These are phyloP conservation scores for Myotis pilosus DNA, from an alignment of 2,797 vertebrate genomes.

Conservation along the genomic window DNA sequence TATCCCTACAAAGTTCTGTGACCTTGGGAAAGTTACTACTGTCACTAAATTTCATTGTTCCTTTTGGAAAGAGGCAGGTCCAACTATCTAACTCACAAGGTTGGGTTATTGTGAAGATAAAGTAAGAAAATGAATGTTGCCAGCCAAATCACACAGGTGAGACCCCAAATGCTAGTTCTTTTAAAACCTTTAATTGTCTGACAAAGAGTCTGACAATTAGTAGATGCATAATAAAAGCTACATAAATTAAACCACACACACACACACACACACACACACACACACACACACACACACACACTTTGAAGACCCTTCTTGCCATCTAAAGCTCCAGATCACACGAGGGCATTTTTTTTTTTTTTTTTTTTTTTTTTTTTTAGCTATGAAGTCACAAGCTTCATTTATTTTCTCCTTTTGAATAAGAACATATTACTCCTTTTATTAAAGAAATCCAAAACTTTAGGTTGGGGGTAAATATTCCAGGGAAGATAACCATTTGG, in stretches of 20 bases:
- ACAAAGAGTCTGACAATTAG: not conserved
- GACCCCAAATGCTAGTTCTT: not conserved
- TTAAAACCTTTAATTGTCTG: not conserved
- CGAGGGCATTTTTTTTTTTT: not conserved
- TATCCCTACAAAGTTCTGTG: not conserved
- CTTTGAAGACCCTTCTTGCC: not conserved
- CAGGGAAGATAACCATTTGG: not conserved
- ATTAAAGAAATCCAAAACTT: constrained; percentile 54
- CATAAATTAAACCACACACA: constrained; percentile 2
- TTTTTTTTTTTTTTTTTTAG: not conserved
- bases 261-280: not conserved
- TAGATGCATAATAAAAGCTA: not conserved
- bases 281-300: too few species aligned
- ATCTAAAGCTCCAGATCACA: not conserved
- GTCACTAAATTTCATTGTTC: not conserved
- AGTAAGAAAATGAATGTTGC: not conserved
- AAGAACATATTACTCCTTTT: not conserved
- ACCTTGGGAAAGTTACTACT: not conserved
- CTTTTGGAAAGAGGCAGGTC: not conserved
- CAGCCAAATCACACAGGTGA: not conserved
- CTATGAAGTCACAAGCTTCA: not conserved
- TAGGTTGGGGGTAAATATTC: not conserved
- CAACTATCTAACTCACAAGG: not conserved
- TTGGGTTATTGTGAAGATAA: not conserved
- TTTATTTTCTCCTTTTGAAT: constrained; percentile 28